These are phyloP conservation scores for Caenorhabditis wallacei DNA, from an alignment of 2,888 invertebrate species.

Conservation along the genomic window DNA sequence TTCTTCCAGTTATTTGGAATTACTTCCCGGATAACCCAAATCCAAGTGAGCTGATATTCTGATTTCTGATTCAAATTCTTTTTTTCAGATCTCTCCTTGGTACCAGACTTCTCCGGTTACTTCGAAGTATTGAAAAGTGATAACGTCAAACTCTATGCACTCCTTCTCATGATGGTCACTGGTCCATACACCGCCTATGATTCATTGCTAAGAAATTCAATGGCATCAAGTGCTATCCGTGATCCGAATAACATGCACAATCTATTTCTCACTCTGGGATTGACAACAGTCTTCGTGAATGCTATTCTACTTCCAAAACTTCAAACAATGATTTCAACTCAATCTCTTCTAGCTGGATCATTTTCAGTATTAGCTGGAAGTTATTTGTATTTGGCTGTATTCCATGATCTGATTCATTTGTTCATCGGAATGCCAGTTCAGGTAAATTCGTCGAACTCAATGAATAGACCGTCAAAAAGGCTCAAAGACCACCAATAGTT, in stretches of 20 bases:
- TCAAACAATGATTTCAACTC: slow-evolving; percentile 71
- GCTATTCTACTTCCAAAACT: slow-evolving; percentile 74
- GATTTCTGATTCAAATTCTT: background rate
- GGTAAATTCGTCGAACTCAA: slow-evolving; percentile 50
- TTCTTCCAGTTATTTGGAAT: slow-evolving; percentile 73
- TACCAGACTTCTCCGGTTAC: slow-evolving; percentile 60
- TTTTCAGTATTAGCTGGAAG: slow-evolving; percentile 67
- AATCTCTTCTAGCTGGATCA: slow-evolving; percentile 70
- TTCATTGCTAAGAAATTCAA: slow-evolving; percentile 73
- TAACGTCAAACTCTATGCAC: slow-evolving; percentile 66
- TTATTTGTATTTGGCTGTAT: slow-evolving; percentile 73
- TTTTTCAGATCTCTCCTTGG: slow-evolving; percentile 51
- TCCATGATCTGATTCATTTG: slow-evolving; percentile 64
- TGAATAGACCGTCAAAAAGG: background rate
- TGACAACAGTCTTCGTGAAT: slow-evolving; percentile 75
- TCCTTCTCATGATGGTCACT: slow-evolving; percentile 74
- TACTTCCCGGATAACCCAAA: slow-evolving; percentile 71
- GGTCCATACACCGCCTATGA: slow-evolving; percentile 80
- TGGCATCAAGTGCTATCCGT: slow-evolving; percentile 71
- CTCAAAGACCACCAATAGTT: slow-evolving; percentile 39
- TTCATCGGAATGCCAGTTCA: slow-evolving; percentile 78
- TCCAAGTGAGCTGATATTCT: slow-evolving; percentile 11
- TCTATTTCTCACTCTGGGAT: slow-evolving; percentile 74
- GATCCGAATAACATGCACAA: slow-evolving; percentile 75
- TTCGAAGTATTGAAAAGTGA: slow-evolving; percentile 67